These are phyloP conservation scores for Drosophila quinaria DNA, from an alignment of 2,888 invertebrate species.

Conservation along the genomic window DNA sequence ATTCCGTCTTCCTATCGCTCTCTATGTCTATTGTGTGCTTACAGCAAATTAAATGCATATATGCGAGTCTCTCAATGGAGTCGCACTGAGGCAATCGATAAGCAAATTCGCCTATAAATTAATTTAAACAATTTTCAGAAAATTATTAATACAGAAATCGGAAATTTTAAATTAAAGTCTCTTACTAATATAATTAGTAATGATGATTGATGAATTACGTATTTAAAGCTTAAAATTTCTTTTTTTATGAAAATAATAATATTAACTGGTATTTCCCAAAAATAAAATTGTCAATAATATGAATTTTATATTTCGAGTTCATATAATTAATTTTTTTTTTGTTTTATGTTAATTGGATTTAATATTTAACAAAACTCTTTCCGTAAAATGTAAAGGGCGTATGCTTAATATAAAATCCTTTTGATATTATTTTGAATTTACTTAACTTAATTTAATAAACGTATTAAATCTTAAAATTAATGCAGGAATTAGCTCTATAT, in stretches of 20 bases:
- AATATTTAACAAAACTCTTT: too few species aligned
- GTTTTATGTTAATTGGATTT: too few species aligned
- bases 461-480: background rate
- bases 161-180: background rate
- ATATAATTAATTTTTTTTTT: too few species aligned
- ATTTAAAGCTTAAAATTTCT: too few species aligned
- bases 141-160: background rate
- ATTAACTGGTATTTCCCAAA: too few species aligned
- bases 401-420: background rate
- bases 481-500: background rate
- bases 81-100: slow-evolving; percentile 34
- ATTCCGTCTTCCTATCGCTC: background rate
- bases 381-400: background rate
- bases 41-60: slow-evolving; percentile 27
- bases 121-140: background rate
- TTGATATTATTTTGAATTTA: background rate
- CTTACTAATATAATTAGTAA: too few species aligned
- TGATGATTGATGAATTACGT: too few species aligned
- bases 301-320: background rate
- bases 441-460: background rate
- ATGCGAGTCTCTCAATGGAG: slow-evolving; percentile 1
- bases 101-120: slow-evolving; percentile 14
- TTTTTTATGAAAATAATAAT: too few species aligned
- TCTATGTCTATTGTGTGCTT: background rate
- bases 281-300: background rate